These are phyloP conservation scores for Eucidaris tribuloides DNA, from an alignment of 35 echinoderm and acorn worm genomes.

Conservation along the genomic window DNA sequence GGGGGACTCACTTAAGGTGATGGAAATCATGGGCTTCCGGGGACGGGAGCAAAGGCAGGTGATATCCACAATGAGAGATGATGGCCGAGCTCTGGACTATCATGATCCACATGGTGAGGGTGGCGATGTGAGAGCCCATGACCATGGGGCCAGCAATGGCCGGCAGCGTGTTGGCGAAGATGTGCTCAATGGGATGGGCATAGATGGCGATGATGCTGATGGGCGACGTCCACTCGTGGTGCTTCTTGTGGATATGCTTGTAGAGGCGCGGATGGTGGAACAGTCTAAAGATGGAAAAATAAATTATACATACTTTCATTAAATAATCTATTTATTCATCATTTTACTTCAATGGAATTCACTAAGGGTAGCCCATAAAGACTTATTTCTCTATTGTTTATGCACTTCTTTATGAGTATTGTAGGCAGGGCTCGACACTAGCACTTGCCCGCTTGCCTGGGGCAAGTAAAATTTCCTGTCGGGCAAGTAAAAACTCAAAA, in stretches of 20 bases:
- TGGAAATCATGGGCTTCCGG: conserved; percentile 86
- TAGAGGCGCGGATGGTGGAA: conserved; percentile 79
- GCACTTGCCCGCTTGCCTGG: no score
- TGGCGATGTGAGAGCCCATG: conserved; percentile 76
- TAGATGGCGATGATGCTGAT: conserved; percentile 74
- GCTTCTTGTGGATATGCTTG: conserved; percentile 84
- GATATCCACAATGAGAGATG: conserved; percentile 80
- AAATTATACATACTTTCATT: no score
- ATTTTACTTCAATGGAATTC: no score
- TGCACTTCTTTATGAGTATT: no score
- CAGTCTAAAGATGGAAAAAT: conserved; percentile 55
- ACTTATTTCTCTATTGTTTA: no score
- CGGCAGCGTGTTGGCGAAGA: conserved; percentile 59
- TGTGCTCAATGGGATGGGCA: conserved; percentile 70
- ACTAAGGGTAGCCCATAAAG: no score
- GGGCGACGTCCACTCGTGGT: conserved; percentile 86
- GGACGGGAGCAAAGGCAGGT: conserved; percentile 66
- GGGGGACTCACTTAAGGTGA: conserved; percentile 78
- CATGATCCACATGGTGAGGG: conserved; percentile 49
- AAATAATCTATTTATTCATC: no score
- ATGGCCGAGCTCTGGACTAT: conserved; percentile 41
- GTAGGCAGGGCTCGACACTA: no score
- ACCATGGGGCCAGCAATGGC: conserved; percentile 47
- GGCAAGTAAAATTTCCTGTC: no score
- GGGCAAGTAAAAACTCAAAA: no score